Conservation (phyloP, 2,113 vertebrate species). For the Syngnathoides biaculeatus region DNA sequence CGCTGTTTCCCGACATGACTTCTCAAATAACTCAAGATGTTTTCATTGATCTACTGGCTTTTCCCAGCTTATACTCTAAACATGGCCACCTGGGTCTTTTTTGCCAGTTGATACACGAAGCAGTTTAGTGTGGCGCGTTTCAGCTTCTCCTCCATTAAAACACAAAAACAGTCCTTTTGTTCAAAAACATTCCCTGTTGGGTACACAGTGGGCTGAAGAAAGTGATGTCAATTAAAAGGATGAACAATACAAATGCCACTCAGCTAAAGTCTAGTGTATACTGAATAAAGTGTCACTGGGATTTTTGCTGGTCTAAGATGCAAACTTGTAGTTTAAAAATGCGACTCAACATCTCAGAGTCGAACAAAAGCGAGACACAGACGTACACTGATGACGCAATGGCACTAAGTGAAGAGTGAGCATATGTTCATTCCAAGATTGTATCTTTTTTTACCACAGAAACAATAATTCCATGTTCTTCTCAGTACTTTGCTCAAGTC, state of each 20-base stretch:
- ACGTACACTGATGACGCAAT: too few relatives aligned
- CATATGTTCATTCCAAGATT: too few relatives aligned
- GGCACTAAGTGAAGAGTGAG: too few relatives aligned
- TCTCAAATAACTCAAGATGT: slow-evolving; percentile 16
- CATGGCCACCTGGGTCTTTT: slow-evolving; percentile 12
- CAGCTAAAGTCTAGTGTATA: not conserved
- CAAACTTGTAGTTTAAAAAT: not conserved
- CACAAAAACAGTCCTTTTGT: not conserved
- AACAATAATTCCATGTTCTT: too few relatives aligned
- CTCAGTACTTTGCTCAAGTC: too few relatives aligned
- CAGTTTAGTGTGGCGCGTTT: slow-evolving; percentile 33
- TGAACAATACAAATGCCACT: not conserved
- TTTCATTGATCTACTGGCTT: slow-evolving; percentile 21
- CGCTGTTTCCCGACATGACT: slow-evolving; percentile 21
- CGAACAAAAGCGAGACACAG: too few relatives aligned
- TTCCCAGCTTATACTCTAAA: slow-evolving; percentile 4
- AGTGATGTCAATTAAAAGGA: not conserved
- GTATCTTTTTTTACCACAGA: too few relatives aligned
- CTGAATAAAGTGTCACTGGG: not conserved
- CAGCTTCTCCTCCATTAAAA: slow-evolving; percentile 1
- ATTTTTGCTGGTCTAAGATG: not conserved
- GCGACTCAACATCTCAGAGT: not conserved
- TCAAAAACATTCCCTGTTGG: not conserved
- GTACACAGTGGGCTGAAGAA: not conserved
- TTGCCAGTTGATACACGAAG: slow-evolving; percentile 23